Conservation (phyloP, 2,797 vertebrate species). For the Protosalanx chinensis region DNA sequence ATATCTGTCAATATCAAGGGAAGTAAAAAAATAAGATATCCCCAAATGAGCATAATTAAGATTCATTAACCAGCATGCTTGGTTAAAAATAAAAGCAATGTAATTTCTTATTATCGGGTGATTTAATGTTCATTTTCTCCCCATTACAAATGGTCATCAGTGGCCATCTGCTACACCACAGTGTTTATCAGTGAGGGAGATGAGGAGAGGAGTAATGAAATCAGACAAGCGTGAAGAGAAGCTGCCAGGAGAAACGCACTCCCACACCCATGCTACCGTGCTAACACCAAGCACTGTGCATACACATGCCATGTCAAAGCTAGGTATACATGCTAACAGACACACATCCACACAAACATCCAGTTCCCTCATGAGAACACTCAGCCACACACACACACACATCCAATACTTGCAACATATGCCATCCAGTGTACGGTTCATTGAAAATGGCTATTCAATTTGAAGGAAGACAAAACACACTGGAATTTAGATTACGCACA, state of each 20-base stretch:
- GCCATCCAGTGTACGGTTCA: neutral
- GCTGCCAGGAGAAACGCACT: slow-evolving; percentile 22
- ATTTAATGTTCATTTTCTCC: slow-evolving; percentile 46
- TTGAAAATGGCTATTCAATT: neutral
- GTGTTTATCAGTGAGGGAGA: slow-evolving; percentile 35
- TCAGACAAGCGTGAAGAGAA: slow-evolving; percentile 40
- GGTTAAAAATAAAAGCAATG: slow-evolving; percentile 37
- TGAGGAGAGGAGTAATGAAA: slow-evolving; percentile 34
- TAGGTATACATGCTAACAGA: neutral
- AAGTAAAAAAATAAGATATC: neutral
- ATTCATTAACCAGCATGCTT: neutral
- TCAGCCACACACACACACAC: slow-evolving; percentile 1
- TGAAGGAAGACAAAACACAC: neutral
- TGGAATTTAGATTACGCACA: neutral
- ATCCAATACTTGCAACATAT: neutral
- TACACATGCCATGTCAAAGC: neutral
- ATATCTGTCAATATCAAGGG: neutral
- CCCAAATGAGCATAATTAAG: neutral
- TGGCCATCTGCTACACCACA: slow-evolving; percentile 48
- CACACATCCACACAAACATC: slow-evolving; percentile 8
- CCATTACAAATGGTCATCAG: slow-evolving; percentile 47
- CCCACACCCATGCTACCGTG: slow-evolving; percentile 6
- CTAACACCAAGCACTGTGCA: neutral
- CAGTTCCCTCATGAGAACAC: neutral
- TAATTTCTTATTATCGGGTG: slow-evolving; percentile 46